These are phyloP conservation scores for Aythya baeri DNA, from an alignment of 2,113 vertebrate genomes.

Conservation along the genomic window DNA sequence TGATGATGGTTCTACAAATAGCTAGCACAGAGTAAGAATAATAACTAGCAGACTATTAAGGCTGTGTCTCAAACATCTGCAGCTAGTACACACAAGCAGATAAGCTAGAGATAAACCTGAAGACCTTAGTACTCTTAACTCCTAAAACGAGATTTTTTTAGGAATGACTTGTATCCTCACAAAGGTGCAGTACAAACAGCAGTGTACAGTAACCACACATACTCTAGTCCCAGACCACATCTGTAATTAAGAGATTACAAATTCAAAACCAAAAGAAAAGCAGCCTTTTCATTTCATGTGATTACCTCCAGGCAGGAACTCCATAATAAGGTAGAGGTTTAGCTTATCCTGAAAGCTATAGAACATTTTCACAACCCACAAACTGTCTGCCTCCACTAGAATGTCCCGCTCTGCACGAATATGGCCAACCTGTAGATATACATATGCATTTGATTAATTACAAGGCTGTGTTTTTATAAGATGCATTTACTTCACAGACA, in stretches of 20 bases:
- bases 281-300: conserved; percentile 9
- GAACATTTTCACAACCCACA: conserved; percentile 99
- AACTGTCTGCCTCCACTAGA: conserved; percentile 96
- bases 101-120: not conserved
- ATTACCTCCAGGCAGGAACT: conserved; percentile 97
- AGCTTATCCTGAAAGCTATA: conserved; percentile 99
- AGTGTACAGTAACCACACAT: fast-evolving
- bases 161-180: not conserved
- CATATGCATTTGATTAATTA: not conserved
- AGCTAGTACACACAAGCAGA: not conserved
- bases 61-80: not conserved
- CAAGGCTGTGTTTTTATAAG: not conserved
- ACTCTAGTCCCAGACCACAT: not conserved
- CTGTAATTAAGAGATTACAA: not conserved
- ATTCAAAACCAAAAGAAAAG: conserved; percentile 37
- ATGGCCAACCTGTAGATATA: conserved; percentile 88
- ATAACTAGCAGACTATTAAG: not conserved
- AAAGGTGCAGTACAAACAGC: fast-evolving
- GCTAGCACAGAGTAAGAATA: not conserved
- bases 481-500: conserved; percentile 11
- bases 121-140: not conserved
- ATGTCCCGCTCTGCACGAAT: conserved; percentile 97
- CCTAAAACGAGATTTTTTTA: not conserved
- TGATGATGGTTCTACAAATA: not conserved
- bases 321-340: conserved; percentile 99